Evolutionary conservation across 2,888 invertebrate genomes (phyloP).

Genomic region (Altica lythri): DNA sequence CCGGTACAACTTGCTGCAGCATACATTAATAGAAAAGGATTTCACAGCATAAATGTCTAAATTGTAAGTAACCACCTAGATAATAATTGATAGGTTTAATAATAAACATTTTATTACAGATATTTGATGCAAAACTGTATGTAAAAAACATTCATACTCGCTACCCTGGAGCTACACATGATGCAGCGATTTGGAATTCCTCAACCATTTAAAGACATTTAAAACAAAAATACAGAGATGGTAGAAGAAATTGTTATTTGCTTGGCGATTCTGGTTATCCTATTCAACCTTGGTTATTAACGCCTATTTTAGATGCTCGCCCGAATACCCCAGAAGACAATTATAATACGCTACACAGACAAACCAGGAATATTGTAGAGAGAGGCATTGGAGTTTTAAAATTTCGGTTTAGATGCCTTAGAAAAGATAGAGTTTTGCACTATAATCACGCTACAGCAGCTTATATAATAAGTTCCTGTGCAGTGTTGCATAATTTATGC

Average conservation of each 20-base stretch:
- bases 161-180: conserved; percentile 2
- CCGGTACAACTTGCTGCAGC: conserved; percentile 5
- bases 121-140: not conserved
- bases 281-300: conserved; percentile 16
- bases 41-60: conserved; percentile 12
- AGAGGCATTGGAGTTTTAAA: conserved; percentile 22
- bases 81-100: conserved; percentile 1
- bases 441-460: conserved; percentile 15
- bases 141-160: conserved; percentile 3
- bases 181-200: conserved; percentile 1
- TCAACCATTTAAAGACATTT: not conserved
- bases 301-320: conserved; percentile 9
- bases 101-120: conserved; percentile 1
- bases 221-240: conserved; percentile 5
- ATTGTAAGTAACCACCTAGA: not conserved
- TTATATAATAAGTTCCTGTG: conserved; percentile 21
- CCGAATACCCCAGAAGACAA: conserved; percentile 5
- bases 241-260: conserved; percentile 14
- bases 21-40: conserved; percentile 5
- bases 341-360: conserved; percentile 5
- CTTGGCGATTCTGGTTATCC: conserved; percentile 17
- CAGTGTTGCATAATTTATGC: conserved; percentile 24
- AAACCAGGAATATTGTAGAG: conserved; percentile 9
- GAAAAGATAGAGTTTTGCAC: conserved; percentile 18
- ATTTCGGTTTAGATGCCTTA: conserved; percentile 13